These are phyloP conservation scores for Mallotus villosus DNA, from an alignment of 2,797 vertebrate species.

Conservation along the genomic window DNA sequence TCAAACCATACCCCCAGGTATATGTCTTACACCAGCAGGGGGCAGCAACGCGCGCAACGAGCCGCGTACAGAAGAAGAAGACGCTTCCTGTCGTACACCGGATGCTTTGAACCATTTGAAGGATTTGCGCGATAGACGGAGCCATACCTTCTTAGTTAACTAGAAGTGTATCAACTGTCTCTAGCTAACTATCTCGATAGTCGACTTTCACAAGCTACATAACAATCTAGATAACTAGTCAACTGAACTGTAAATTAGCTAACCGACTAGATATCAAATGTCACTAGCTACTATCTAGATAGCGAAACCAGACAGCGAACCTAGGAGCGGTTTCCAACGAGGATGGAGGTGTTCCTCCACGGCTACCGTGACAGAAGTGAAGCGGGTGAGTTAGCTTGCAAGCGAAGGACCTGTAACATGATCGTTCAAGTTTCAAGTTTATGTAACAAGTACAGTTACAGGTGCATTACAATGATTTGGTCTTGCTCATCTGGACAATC, in stretches of 20 bases:
- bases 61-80: background rate
- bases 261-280: background rate
- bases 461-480: too few species aligned
- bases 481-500: too few species aligned
- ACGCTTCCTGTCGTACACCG: background rate
- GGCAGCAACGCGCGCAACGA: too few species aligned
- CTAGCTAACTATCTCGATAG: background rate
- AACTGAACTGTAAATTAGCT: too few species aligned
- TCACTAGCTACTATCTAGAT: background rate
- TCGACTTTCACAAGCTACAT: too few species aligned
- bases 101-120: background rate
- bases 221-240: too few species aligned
- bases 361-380: constrained; percentile 41
- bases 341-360: constrained; percentile 50
- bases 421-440: background rate
- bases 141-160: background rate
- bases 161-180: background rate
- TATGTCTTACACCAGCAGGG: too few species aligned
- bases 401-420: constrained; percentile 27
- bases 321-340: background rate
- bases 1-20: too few species aligned
- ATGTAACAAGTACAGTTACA: background rate
- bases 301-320: background rate
- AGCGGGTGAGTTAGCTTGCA: constrained; percentile 44
- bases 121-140: background rate